Base-by-base conservation (phyloP, 2,888 invertebrate species). In the Horisme vitalbata region DNA sequence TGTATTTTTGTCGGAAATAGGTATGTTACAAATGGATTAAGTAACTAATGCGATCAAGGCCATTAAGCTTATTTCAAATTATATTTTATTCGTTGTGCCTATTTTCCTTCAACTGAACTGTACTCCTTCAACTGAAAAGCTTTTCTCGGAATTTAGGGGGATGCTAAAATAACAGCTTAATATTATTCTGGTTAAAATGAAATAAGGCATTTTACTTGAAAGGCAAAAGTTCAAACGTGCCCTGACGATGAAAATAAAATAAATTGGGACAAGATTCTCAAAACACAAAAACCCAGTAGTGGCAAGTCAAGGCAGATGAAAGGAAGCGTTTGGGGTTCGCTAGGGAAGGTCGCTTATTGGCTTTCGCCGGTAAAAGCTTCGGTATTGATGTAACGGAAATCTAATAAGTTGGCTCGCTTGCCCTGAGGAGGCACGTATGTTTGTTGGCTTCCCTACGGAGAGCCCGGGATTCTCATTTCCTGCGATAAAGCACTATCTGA, bases 341-440 rank as follows among this genome's bases (percentile, higher is more conserved):
- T 48, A 39, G 41, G 48, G 51, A 61, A 65, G 66, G 59, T 58
- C 57, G 59, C 52, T 73, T 77, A 77, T 77, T 75, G 71, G 74
- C 71, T 76, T 75, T 68, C 59, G 53, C 52, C 57, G 58, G 62
- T 63, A 61, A 67, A 72, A 72, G 71, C 71, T 55, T 65, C 61
- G 51, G 49, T 61, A 65, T 67, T 68, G 64, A 70, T 66, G 67
- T 67, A 57, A 52, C 59, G 66, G 62, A 67, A 77, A 79, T 75
- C 59, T 69, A 79, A 79, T 79, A 77, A 72, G 52, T 50, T 34
- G 20, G 26, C 37, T 35, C 35, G 41, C 37, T 34, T 34, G 21
- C 18, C 34, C 34, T 10, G 23, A 33, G 24, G 13, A 28, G 30
- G 45, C 27, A 34, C 28, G 39, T 43, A 33, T 37, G 37, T 47